Evolutionary conservation across 92 coral and sea anemone genomes (phyloP).

Genomic region (Diadumene lineata): DNA sequence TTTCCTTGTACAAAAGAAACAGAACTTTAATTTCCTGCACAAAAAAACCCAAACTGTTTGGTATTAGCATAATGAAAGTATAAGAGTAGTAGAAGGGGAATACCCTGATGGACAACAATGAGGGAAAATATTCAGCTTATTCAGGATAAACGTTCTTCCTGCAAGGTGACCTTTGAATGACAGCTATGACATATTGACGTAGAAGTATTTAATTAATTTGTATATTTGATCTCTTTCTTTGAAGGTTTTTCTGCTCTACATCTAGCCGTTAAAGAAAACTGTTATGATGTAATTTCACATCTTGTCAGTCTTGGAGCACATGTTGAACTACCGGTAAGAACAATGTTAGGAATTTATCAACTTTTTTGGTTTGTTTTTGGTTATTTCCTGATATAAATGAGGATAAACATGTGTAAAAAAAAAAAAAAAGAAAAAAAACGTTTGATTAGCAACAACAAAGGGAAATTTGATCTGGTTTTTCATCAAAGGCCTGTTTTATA

Average conservation of each 20-base stretch:
- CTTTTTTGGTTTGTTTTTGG: too few relatives aligned
- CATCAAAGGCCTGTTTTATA: too few relatives aligned
- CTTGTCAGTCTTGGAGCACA: slow-evolving; percentile 79
- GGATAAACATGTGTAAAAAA: neutral
- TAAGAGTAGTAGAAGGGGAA: slow-evolving; percentile 14
- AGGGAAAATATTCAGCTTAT: slow-evolving; percentile 24
- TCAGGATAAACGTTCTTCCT: slow-evolving; percentile 15
- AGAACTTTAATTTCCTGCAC: neutral
- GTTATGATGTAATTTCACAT: slow-evolving; percentile 47
- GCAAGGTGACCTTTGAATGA: neutral
- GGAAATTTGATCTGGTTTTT: too few relatives aligned
- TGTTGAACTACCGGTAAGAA: slow-evolving; percentile 67
- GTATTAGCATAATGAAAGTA: slow-evolving; percentile 21
- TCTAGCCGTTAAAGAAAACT: slow-evolving; percentile 57
- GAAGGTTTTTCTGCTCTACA: slow-evolving; percentile 87
- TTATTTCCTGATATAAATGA: too few relatives aligned
- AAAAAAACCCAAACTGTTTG: neutral
- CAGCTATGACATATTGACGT: neutral
- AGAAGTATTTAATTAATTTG: neutral
- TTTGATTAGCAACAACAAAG: too few relatives aligned
- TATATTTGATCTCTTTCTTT: neutral
- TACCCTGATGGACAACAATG: slow-evolving; percentile 7
- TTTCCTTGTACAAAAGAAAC: neutral
- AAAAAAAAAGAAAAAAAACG: too few relatives aligned
- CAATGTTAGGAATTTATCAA: neutral